Evolutionary conservation across 2,797 vertebrate genomes (phyloP).

Genomic region (Sebastes cheni): DNA sequence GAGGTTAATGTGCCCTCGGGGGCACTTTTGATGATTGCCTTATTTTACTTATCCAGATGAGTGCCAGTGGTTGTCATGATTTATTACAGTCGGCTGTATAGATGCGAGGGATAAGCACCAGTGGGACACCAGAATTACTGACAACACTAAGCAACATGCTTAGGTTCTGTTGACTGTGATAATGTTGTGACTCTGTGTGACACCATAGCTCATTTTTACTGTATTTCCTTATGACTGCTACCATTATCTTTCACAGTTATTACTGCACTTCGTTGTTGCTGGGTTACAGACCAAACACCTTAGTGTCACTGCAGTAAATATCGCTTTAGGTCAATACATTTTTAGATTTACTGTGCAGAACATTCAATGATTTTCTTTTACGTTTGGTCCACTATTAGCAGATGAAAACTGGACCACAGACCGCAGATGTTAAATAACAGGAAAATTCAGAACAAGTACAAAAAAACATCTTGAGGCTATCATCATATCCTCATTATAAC

Average conservation of each 20-base stretch:
- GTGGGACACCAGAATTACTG: background rate
- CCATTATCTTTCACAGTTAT: background rate
- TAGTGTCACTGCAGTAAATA: background rate
- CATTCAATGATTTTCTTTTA: background rate
- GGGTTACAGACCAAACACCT: background rate
- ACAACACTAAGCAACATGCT: background rate
- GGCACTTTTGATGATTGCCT: slow-evolving; percentile 52
- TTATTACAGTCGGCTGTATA: slow-evolving; percentile 10
- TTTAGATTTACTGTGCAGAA: background rate
- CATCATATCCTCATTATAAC: background rate
- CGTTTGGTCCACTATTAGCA: background rate
- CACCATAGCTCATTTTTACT: background rate
- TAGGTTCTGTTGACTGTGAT: background rate
- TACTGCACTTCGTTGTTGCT: background rate
- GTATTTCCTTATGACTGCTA: background rate
- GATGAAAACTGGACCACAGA: background rate
- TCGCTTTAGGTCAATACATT: background rate
- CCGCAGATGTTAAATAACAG: background rate
- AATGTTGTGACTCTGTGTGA: background rate
- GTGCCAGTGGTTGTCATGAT: slow-evolving; percentile 20
- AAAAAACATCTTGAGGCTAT: background rate
- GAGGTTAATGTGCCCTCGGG: slow-evolving; percentile 3
- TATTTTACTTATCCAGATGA: slow-evolving; percentile 43
- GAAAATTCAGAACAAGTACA: background rate
- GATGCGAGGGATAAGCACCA: background rate